Evolutionary conservation across 2,888 invertebrate species (phyloP).

Genomic region (Brachyopa scutellaris): DNA sequence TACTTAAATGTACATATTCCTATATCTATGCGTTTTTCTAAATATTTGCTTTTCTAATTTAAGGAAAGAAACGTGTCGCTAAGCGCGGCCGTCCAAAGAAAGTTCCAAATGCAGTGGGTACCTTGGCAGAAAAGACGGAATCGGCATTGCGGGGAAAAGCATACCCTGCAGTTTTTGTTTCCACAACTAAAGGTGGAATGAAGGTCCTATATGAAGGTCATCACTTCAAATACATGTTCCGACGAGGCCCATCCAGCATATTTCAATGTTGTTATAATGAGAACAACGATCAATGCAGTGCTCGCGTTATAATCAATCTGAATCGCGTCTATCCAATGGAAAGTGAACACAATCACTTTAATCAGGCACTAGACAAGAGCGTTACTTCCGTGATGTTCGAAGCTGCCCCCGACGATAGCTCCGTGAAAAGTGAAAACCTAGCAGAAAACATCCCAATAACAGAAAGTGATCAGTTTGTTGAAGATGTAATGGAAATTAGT

Average conservation of each 20-base stretch:
- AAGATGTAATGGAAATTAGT: constrained; percentile 20
- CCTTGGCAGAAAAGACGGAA: background rate
- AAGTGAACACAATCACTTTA: constrained; percentile 79
- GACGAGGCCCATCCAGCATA: constrained; percentile 78
- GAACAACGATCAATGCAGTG: constrained; percentile 78
- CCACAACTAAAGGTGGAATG: constrained; percentile 81
- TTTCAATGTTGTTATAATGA: constrained; percentile 80
- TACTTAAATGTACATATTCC: too few species aligned
- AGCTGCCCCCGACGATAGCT: constrained; percentile 77
- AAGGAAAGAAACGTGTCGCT: too few species aligned
- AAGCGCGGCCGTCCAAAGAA: background rate
- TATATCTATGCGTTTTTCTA: too few species aligned
- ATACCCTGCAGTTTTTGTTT: constrained; percentile 77
- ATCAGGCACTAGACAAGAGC: constrained; percentile 80
- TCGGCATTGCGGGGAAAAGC: constrained; percentile 10
- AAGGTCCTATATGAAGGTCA: constrained; percentile 80
- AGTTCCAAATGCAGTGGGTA: background rate
- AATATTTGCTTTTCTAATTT: too few species aligned
- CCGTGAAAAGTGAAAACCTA: background rate
- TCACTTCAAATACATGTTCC: constrained; percentile 79
- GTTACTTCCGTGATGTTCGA: constrained; percentile 78
- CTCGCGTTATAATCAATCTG: constrained; percentile 79
- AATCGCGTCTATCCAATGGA: constrained; percentile 79
- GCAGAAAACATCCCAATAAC: background rate
- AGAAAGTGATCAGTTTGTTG: constrained; percentile 19